A percentile compares a stretch with the other conserved stretches of the same genome.
These are phyloP conservation scores for Andrena trimmerana DNA, from an alignment of 2,888 invertebrate genomes.

Conservation along the genomic window DNA sequence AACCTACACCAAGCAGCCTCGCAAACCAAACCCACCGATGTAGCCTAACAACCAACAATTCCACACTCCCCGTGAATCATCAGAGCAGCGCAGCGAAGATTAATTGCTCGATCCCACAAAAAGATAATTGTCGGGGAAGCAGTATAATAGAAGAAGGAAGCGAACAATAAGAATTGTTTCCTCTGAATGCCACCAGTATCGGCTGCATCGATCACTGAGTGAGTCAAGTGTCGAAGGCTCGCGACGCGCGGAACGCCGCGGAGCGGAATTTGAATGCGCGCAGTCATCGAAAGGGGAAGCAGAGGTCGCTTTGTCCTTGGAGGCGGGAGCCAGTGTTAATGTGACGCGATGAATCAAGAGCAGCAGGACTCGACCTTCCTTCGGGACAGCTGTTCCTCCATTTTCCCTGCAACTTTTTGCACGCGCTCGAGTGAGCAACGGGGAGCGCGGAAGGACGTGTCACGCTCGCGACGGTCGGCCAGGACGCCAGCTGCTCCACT, in stretches of 20 bases:
- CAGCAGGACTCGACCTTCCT: conserved; percentile 2
- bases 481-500: conserved; percentile 54
- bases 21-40: too few species aligned
- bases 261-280: not conserved
- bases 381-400: not conserved
- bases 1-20: too few species aligned
- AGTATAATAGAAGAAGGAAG: not conserved
- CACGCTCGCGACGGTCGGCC: conserved; percentile 2
- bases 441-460: not conserved
- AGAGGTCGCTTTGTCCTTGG: not conserved
- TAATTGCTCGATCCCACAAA: not conserved
- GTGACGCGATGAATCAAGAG: conserved; percentile 19
- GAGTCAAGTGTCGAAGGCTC: not conserved
- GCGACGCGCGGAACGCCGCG: not conserved
- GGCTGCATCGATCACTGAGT: not conserved
- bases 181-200: conserved; percentile 1
- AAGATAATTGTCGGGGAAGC: not conserved
- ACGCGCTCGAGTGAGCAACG: not conserved
- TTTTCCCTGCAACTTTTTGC: not conserved
- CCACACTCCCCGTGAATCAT: too few species aligned
- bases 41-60: not conserved
- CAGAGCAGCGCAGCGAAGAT: not conserved
- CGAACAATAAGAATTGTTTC: not conserved
- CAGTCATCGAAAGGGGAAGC: conserved; percentile 2
- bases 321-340: not conserved